Evolutionary conservation across 2,113 vertebrate species (phyloP).

Genomic region (Callionymus lyra): DNA sequence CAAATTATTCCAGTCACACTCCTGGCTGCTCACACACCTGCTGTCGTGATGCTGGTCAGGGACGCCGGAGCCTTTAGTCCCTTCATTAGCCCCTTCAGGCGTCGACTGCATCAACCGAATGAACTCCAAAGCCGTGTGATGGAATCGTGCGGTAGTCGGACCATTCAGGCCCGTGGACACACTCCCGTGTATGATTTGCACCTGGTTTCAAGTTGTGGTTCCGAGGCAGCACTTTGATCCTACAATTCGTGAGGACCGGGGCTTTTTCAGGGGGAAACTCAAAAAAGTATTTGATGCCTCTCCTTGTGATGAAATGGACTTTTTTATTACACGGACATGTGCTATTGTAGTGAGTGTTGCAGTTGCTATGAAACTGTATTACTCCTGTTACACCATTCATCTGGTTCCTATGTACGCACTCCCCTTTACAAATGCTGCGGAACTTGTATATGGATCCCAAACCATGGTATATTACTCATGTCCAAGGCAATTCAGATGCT

Average conservation of each 20-base stretch:
- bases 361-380: slow-evolving; percentile 1
- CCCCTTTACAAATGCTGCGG: no score
- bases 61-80: slow-evolving; percentile 43
- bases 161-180: slow-evolving; percentile 26
- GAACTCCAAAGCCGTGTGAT: slow-evolving; percentile 41
- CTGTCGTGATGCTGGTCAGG: slow-evolving; percentile 43
- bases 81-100: slow-evolving; percentile 46
- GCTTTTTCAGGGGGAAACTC: slow-evolving; percentile 13
- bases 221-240: slow-evolving; percentile 40
- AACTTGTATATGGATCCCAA: no score
- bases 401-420: no score
- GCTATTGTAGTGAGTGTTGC: slow-evolving; percentile 11
- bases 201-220: slow-evolving; percentile 39
- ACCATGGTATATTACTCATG: no score
- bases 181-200: slow-evolving; percentile 18
- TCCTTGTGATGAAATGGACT: slow-evolving; percentile 18
- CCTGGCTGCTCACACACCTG: slow-evolving; percentile 32
- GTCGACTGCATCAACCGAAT: slow-evolving; percentile 39
- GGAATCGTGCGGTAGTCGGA: slow-evolving; percentile 36
- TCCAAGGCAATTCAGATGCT: no score
- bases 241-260: slow-evolving; percentile 18
- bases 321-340: slow-evolving; percentile 1
- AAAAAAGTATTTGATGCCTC: slow-evolving; percentile 9
- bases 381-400: background rate
- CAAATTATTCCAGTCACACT: slow-evolving; percentile 16